Conservation (phyloP, 2,888 invertebrate species). For the Meta bourneti region DNA sequence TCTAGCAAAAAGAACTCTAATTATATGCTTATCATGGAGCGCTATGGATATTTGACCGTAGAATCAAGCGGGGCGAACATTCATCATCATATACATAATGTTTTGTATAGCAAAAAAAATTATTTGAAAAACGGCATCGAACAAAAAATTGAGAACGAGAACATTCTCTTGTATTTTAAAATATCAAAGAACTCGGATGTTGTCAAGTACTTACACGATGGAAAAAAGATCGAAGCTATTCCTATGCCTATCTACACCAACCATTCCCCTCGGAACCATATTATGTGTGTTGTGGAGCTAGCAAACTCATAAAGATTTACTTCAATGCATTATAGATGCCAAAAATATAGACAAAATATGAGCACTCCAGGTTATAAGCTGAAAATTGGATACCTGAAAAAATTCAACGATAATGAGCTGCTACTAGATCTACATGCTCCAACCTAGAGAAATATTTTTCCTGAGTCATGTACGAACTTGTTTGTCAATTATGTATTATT, state of each 20-base stretch:
- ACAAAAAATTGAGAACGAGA: not conserved
- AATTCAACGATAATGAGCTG: not conserved
- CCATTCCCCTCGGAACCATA: not conserved
- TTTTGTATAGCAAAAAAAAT: not conserved
- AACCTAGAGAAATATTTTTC: no score
- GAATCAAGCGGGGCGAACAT: not conserved
- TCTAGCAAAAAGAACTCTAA: no score
- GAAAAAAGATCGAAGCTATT: not conserved
- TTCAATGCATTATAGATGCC: constrained; percentile 4
- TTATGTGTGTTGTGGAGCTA: not conserved
- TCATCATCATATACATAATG: not conserved
- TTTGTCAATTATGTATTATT: no score
- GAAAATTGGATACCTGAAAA: constrained; percentile 6
- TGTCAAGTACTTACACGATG: constrained; percentile 6
- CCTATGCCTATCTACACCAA: not conserved
- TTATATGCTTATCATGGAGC: constrained; percentile 13
- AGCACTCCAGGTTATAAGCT: not conserved
- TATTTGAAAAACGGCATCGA: not conserved
- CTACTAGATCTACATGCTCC: not conserved
- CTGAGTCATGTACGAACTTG: no score
- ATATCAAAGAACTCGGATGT: constrained; percentile 20
- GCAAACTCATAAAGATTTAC: not conserved
- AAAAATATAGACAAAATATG: not conserved
- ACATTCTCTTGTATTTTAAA: not conserved
- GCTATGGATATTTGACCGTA: constrained; percentile 2